phyloP scores from a whole-genome alignment of 2,113 vertebrate genomes.

The Poeciliopsis turrubarensis region DNA sequence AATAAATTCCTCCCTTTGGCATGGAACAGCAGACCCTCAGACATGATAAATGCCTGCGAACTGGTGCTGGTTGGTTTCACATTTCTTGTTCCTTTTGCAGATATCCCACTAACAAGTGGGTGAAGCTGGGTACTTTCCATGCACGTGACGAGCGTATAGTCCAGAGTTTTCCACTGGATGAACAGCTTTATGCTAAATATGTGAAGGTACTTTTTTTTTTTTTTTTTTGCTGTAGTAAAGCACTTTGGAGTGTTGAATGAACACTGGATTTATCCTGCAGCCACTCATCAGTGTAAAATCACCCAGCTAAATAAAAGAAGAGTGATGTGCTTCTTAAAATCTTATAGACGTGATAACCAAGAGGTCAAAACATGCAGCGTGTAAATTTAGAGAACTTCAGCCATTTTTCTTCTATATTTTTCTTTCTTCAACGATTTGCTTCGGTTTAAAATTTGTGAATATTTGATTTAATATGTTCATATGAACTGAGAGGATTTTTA shows the following conservation, averaged over 20 bases:
- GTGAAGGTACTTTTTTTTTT: constrained; percentile 85
- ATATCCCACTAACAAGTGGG: constrained; percentile 99
- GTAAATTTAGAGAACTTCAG: too few species aligned
- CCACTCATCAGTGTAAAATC: too few species aligned
- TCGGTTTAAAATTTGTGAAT: too few species aligned
- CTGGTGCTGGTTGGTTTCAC: background rate
- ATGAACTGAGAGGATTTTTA: too few species aligned
- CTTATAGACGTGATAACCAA: too few species aligned
- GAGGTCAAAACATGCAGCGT: too few species aligned
- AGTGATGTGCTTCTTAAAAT: too few species aligned
- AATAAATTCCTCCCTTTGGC: constrained; percentile 14
- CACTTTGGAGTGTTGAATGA: background rate
- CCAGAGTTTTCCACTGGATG: constrained; percentile 97
- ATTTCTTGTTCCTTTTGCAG: constrained; percentile 68
- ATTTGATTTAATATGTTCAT: too few species aligned
- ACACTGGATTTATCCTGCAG: background rate
- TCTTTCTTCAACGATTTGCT: too few species aligned
- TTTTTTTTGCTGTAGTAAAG: background rate
- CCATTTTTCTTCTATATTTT: too few species aligned
- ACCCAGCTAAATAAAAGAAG: too few species aligned
- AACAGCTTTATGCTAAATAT: constrained; percentile 99
- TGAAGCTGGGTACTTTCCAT: constrained; percentile 97
- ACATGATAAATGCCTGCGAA: constrained; percentile 6
- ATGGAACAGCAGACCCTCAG: background rate
- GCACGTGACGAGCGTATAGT: constrained; percentile 96